Evolutionary conservation across 2,113 vertebrate species (phyloP), one percentile per base, ranked within the genome.

Genomic region (Felis chaus): DNA sequence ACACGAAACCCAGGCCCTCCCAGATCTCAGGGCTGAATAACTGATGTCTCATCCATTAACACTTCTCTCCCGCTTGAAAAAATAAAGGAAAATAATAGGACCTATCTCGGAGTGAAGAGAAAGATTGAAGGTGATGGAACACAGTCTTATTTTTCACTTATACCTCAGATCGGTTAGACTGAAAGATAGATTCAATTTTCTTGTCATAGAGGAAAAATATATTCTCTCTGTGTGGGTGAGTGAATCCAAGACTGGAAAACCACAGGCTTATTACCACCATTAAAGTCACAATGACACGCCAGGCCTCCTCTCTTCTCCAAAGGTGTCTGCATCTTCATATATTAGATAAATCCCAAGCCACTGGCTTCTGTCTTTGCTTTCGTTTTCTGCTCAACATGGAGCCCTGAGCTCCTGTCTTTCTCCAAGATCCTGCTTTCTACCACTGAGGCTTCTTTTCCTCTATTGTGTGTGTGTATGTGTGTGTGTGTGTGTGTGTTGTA

Each of bases 161-260:
- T 74, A 55, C 7, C 83, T 81, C 0, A 0, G 33, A 93, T 80
- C 74, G n/a, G 41, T 88, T 89, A 91, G 88, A 79, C 95, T 85
- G 95, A 95, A 95, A 97, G 89, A 88, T 65, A 92, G 95, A 96
- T 97, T 95, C 79, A 90, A 98, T 98, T 97, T 95, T 96, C 93
- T 97, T 96, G 92, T 97, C 95, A 33, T 0, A 4, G 80, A 96
- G 57, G 84, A 81, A 93, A 95, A 57, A 66, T 45, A 63, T 27
- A 63, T 73, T 61, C 36, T 95, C 55, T 78, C 12, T 76, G 89
- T 84, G 61, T 93, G 95, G 80, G 79, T 94, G 97, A 98, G 48
- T 8, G 95, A 95, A 87, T 94, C 85, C 82, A 71, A 23, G 53
- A 55, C 55, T 9, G 39, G 68, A 73, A 74, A 83, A 80, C 74